These are phyloP conservation scores for Halcyon smyrnensis DNA, from an alignment of 2,797 vertebrate species.

Conservation along the genomic window DNA sequence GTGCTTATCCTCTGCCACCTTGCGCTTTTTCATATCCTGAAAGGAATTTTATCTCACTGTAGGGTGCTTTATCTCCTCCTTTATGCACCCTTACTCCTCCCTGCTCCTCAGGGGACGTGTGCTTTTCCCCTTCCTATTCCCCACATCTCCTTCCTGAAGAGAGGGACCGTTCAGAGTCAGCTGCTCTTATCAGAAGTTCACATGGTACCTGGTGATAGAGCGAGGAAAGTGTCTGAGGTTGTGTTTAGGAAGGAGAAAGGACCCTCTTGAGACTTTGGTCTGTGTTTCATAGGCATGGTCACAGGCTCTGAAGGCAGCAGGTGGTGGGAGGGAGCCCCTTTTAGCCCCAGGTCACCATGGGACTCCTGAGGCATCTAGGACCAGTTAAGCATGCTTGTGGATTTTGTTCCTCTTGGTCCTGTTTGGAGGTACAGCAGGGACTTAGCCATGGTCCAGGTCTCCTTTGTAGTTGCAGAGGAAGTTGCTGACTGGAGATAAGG, in stretches of 20 bases:
- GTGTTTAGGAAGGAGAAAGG: neutral
- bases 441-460: neutral
- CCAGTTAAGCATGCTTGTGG: neutral
- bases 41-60: neutral
- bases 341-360: neutral
- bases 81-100: neutral
- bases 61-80: neutral
- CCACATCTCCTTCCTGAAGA: neutral
- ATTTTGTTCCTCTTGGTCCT: neutral
- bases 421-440: neutral
- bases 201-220: neutral
- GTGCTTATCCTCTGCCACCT: neutral
- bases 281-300: neutral
- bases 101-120: accelerated
- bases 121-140: neutral
- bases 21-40: neutral
- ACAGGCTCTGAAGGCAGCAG: neutral
- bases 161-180: neutral
- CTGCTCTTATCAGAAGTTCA: neutral
- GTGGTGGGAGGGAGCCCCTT: neutral
- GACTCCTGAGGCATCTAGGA: neutral
- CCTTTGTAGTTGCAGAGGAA: conserved; percentile 60
- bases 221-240: neutral
- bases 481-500: conserved; percentile 56
- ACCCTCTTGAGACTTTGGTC: neutral